A percentile compares a stretch with the other conserved stretches of the same genome.
These are phyloP conservation scores for Hyla sarda DNA, from an alignment of 2,113 vertebrate genomes.

Conservation along the genomic window DNA sequence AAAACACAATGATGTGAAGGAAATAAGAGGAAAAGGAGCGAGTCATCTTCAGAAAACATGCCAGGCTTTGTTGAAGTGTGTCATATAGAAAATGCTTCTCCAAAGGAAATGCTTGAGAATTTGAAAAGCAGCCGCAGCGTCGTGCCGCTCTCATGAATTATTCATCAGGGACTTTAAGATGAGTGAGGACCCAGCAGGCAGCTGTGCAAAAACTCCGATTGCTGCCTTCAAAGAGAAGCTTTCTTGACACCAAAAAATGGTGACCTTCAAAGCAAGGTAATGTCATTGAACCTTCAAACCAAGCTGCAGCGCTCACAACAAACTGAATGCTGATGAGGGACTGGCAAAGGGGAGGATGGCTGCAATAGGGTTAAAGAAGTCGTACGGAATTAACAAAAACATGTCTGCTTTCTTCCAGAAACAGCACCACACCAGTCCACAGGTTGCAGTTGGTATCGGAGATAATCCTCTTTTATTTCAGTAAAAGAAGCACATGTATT, in stretches of 20 bases:
- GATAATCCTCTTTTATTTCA: background rate
- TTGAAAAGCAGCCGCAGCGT: constrained; percentile 45
- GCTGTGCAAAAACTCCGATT: constrained; percentile 47
- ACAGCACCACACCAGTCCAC: background rate
- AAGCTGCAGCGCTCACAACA: background rate
- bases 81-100: constrained; percentile 50
- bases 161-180: constrained; percentile 53
- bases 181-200: constrained; percentile 57
- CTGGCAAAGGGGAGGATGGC: background rate
- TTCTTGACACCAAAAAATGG: constrained; percentile 35
- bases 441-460: background rate
- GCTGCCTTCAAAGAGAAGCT: constrained; percentile 54
- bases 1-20: constrained; percentile 15
- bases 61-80: constrained; percentile 42
- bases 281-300: constrained; percentile 32
- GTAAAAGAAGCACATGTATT: too few relatives aligned
- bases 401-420: background rate
- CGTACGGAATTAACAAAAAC: background rate
- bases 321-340: background rate
- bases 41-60: constrained; percentile 45
- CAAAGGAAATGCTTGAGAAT: constrained; percentile 30
- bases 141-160: constrained; percentile 44
- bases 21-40: background rate
- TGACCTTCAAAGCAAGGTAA: constrained; percentile 50
- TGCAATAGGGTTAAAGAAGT: background rate